phyloP scores from a whole-genome alignment of 1,140 invertebrate species.

The Cryptotermes secundus region DNA sequence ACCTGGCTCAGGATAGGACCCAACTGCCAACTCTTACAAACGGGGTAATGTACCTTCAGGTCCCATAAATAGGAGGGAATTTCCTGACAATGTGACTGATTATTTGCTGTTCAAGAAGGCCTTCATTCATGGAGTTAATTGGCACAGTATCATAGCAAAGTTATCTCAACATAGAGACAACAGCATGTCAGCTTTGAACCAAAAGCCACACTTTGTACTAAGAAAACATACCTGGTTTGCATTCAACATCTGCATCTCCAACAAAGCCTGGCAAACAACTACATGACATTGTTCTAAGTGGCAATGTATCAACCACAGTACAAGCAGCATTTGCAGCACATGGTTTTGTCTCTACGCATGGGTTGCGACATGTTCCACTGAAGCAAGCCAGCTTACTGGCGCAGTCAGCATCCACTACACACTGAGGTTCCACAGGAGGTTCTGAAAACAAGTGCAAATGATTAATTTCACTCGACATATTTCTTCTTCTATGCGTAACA shows the following conservation, averaged over 20 bases:
- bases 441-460: constrained; percentile 44
- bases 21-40: too few species aligned
- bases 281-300: constrained; percentile 83
- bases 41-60: too few species aligned
- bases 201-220: not conserved
- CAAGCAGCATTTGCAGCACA: constrained; percentile 80
- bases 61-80: too few species aligned
- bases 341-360: constrained; percentile 74
- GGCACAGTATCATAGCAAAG: too few species aligned
- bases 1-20: too few species aligned
- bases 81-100: too few species aligned
- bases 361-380: constrained; percentile 75
- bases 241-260: constrained; percentile 81
- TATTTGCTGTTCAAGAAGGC: too few species aligned
- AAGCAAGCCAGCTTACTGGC: constrained; percentile 82
- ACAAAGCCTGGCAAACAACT: constrained; percentile 76
- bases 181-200: not conserved
- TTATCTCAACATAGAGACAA: not conserved
- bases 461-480: not conserved
- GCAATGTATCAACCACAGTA: constrained; percentile 78
- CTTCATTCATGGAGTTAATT: too few species aligned
- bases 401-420: constrained; percentile 80
- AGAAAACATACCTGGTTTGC: constrained; percentile 64
- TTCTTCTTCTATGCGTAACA: too few species aligned
- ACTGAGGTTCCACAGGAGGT: constrained; percentile 62